A percentile compares a stretch with the other conserved stretches of the same genome.
phyloP scores from a whole-genome alignment of 2,797 vertebrate genomes.

The Amblyraja radiata region DNA sequence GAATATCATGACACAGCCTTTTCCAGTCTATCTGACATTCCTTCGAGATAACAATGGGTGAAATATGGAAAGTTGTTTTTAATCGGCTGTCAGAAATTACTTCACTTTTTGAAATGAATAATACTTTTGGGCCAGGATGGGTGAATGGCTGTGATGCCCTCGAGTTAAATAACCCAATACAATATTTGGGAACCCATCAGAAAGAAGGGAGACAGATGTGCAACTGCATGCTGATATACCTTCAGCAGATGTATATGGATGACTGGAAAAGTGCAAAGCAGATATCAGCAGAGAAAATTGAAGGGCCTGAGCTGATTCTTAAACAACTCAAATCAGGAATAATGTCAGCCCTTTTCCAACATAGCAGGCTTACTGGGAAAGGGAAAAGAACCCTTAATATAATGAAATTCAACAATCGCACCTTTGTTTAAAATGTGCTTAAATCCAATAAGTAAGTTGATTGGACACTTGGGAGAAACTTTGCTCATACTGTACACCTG shows the following conservation, averaged over 20 bases:
- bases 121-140: background rate
- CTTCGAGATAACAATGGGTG: background rate
- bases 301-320: background rate
- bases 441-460: background rate
- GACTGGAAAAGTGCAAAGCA: background rate
- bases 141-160: background rate
- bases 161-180: background rate
- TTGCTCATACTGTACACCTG: background rate
- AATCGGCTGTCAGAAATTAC: background rate
- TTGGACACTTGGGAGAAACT: background rate
- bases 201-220: background rate
- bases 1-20: too few relatives aligned
- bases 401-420: background rate
- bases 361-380: background rate
- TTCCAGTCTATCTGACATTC: background rate
- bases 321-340: background rate
- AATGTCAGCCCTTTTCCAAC: background rate
- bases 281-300: background rate
- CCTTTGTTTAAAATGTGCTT: background rate
- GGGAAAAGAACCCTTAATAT: background rate
- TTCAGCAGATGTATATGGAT: background rate
- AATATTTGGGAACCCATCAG: background rate
- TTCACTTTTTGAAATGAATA: background rate
- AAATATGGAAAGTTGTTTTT: background rate
- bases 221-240: background rate